Evolutionary conservation across 1,140 invertebrate species (phyloP), one percentile per base, ranked within the genome.

Genomic region (Aphis gossypii): DNA sequence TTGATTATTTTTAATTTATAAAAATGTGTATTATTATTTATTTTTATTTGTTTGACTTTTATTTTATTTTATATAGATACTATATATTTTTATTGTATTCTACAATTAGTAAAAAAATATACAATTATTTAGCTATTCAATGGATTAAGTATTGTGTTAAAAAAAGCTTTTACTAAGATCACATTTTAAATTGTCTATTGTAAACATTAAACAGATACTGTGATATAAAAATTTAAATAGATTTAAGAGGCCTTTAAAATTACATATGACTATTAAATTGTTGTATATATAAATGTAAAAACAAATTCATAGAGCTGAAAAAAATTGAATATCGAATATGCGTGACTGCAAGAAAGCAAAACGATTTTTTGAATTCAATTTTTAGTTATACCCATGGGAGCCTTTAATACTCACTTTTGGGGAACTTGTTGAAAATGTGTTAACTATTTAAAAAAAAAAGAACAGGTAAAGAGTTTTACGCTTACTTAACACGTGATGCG

Each of bases 201-300:
- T 6, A 20, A 6, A 76, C 2, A n/a, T 1, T 60, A 60, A 60
- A 60, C 2, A 30, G 8, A 6, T n/a, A n/a, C 11, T n/a, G 30
- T n/a, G 4, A 4, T 68, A 35, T 76, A 14, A 3, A n/a, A 1
- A 18, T 6, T n/a, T 18, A 18, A 0, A 0, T 14, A 11, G 30
- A 18, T n/a, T 18, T 0, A 1, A n/a, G 3, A 76, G 30, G 5
- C 14, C 60, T 76, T 76, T 18, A n/a, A 76, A 76, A 60, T 60
- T 76, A 76, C 18, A 68, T 68, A 30, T 60, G 2, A 30, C 25
- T 68, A n/a, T 11, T 30, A 68, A 25, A 30, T 25, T 25, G 9
- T n/a, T n/a, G n/a, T 18, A 18, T 5, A 18, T 5, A 14, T n/a
- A 76, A 6, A 0, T 6, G 14, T 76, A n/a, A 30, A n/a, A 30